These are phyloP conservation scores for Urocitellus parryii DNA, from an alignment of 2,113 vertebrate genomes.

Conservation along the genomic window DNA sequence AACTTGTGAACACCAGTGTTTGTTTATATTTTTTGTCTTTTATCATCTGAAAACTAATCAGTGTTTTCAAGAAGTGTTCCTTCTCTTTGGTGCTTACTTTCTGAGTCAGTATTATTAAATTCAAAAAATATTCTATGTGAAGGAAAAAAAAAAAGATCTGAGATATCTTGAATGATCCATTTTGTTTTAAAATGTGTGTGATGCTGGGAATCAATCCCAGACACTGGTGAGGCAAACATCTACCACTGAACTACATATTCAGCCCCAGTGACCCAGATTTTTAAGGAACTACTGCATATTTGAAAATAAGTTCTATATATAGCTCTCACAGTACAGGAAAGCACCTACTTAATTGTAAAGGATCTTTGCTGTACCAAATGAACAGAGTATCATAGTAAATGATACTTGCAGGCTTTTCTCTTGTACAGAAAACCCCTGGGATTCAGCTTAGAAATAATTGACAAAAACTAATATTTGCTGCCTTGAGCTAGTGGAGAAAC, in stretches of 20 bases:
- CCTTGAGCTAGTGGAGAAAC: conserved; percentile 40
- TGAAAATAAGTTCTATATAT: not conserved
- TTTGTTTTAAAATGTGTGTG: not conserved
- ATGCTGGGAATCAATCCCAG: not conserved
- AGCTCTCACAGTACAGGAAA: conserved; percentile 3
- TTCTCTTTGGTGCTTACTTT: conserved; percentile 32
- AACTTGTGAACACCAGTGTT: not conserved
- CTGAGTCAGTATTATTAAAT: conserved; percentile 1
- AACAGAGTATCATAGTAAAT: not conserved
- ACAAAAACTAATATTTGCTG: conserved; percentile 49
- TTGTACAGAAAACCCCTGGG: not conserved
- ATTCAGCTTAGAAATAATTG: conserved; percentile 27
- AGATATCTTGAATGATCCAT: not conserved
- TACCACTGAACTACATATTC: not conserved
- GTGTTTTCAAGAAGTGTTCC: conserved; percentile 31
- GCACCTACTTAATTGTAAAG: not conserved
- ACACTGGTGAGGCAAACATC: not conserved
- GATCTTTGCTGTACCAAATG: not conserved
- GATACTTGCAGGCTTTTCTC: not conserved
- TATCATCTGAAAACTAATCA: conserved; percentile 51
- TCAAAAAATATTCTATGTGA: not conserved
- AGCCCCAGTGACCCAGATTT: not conserved
- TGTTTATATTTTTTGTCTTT: conserved; percentile 58
- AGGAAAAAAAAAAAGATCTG: not conserved
- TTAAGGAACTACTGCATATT: conserved; percentile 25